Conservation (phyloP, 2,113 vertebrate species). For the Archocentrus centrarchus region DNA sequence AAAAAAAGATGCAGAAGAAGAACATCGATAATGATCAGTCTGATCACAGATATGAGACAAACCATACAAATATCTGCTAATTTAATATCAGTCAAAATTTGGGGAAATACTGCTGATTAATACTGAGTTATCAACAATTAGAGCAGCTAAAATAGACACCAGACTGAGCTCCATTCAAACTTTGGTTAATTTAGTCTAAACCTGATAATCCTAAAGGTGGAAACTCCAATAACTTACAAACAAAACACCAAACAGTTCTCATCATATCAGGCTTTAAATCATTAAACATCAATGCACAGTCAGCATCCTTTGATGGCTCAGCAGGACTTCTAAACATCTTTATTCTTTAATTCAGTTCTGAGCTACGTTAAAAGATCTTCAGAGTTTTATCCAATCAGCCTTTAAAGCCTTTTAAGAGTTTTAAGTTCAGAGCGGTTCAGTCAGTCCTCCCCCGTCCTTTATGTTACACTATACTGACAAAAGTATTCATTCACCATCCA, state of each 20-base stretch:
- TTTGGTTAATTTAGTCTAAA: not conserved
- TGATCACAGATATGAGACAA: not conserved
- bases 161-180: not conserved
- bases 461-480: no score
- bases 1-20: not conserved
- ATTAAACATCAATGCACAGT: not conserved
- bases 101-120: no score
- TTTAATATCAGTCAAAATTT: not conserved
- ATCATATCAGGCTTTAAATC: not conserved
- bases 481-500: no score
- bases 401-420: not conserved
- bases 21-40: not conserved
- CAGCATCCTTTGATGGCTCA: not conserved
- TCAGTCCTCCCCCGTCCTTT: no score
- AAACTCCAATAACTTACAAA: no score
- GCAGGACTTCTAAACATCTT: not conserved
- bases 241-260: not conserved
- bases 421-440: not conserved
- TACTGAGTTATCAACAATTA: not conserved
- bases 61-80: not conserved
- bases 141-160: not conserved
- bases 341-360: not conserved
- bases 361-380: not conserved
- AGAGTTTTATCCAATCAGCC: not conserved
- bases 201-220: no score